Conservation (phyloP, 2,888 invertebrate genomes). For the Lithophane socia region DNA sequence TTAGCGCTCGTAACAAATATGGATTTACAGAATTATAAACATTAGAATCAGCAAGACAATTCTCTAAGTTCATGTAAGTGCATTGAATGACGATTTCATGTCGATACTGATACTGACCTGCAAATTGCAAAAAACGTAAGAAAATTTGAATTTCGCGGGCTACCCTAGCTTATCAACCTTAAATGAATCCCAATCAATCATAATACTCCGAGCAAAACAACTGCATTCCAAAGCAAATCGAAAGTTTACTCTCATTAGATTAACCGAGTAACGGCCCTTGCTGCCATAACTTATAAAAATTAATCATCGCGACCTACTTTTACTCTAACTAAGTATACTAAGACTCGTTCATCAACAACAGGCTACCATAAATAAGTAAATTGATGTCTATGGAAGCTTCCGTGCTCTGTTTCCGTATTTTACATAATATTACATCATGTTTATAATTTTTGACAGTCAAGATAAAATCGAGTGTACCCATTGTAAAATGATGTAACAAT, state of each 20-base stretch:
- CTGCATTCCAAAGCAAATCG: conserved; percentile 38
- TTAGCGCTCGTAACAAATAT: too few relatives aligned
- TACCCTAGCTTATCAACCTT: background rate
- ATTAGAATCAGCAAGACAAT: too few relatives aligned
- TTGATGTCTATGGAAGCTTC: conserved; percentile 56
- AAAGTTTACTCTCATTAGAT: conserved; percentile 52
- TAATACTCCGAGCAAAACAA: conserved; percentile 18
- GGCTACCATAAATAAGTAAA: conserved; percentile 50
- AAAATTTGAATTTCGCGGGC: too few relatives aligned
- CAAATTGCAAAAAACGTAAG: too few relatives aligned
- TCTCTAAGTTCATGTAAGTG: too few relatives aligned
- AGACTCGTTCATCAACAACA: conserved; percentile 31
- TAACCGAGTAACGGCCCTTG: conserved; percentile 26
- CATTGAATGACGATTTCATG: too few relatives aligned
- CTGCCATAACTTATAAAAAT: conserved; percentile 54
- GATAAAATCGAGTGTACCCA: conserved; percentile 51
- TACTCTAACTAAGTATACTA: conserved; percentile 51
- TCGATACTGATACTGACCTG: too few relatives aligned
- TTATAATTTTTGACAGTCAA: conserved; percentile 41
- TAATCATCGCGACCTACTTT: conserved; percentile 66
- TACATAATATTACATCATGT: conserved; percentile 57
- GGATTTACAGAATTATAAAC: too few relatives aligned
- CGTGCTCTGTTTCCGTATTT: conserved; percentile 58
- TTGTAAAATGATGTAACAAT: conserved; percentile 52
- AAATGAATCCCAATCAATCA: conserved; percentile 17